Evolutionary conservation across 2,888 invertebrate species (phyloP).

Genomic region (Selenia dentaria): DNA sequence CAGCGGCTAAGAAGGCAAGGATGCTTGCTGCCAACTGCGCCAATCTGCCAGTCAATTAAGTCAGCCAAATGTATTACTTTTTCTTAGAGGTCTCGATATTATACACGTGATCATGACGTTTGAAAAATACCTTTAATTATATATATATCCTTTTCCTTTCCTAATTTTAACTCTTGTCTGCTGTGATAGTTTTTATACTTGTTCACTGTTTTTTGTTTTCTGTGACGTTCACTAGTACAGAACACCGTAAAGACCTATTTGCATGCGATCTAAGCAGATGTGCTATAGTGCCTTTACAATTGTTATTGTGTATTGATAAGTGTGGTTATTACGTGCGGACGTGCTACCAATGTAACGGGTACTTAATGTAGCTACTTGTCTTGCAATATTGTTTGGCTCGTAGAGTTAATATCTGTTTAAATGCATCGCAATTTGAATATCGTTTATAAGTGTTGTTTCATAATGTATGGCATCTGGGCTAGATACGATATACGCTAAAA

Average conservation of each 20-base stretch:
- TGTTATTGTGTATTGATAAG: constrained; percentile 37
- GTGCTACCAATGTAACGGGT: constrained; percentile 26
- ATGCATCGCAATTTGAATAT: background rate
- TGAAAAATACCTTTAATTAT: too few relatives aligned
- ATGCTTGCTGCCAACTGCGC: too few relatives aligned
- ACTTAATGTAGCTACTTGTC: constrained; percentile 12
- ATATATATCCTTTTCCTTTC: too few relatives aligned
- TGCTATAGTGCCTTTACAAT: constrained; percentile 34
- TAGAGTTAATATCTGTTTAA: constrained; percentile 3
- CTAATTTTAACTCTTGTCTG: too few relatives aligned
- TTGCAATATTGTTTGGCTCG: background rate
- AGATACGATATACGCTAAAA: too few relatives aligned
- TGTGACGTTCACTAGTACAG: constrained; percentile 3
- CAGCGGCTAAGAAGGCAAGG: too few relatives aligned
- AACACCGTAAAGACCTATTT: constrained; percentile 41
- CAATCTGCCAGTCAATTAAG: too few relatives aligned
- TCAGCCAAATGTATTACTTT: too few relatives aligned
- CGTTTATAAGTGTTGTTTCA: too few relatives aligned
- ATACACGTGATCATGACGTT: too few relatives aligned
- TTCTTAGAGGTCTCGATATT: too few relatives aligned
- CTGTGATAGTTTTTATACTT: background rate
- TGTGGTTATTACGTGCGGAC: constrained; percentile 29
- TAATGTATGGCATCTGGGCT: too few relatives aligned
- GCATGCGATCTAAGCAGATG: constrained; percentile 39
- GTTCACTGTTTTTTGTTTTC: background rate